phyloP scores from a whole-genome alignment of 2,888 invertebrate genomes.

The Epirrhoe alternata region DNA sequence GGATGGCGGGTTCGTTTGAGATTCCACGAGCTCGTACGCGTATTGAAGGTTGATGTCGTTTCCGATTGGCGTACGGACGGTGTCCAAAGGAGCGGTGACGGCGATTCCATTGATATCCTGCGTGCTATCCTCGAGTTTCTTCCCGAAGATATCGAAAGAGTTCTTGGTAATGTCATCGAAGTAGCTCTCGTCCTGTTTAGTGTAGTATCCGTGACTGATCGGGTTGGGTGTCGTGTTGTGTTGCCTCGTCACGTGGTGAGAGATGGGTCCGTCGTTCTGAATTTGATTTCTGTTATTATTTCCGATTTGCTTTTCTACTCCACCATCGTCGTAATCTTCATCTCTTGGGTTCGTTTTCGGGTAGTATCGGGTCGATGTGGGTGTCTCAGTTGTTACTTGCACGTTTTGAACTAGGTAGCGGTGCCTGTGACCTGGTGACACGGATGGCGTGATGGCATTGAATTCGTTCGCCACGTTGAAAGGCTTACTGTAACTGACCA shows the following conservation, averaged over 20 bases:
- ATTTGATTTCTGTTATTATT: slow-evolving; percentile 69
- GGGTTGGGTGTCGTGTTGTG: slow-evolving; percentile 84
- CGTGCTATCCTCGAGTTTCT: slow-evolving; percentile 85
- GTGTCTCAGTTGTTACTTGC: slow-evolving; percentile 81
- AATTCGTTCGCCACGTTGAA: slow-evolving; percentile 77
- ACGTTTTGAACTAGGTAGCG: slow-evolving; percentile 78
- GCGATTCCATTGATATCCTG: slow-evolving; percentile 77
- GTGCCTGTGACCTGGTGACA: slow-evolving; percentile 71
- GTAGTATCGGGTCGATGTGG: slow-evolving; percentile 80
- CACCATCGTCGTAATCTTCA: slow-evolving; percentile 75
- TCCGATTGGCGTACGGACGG: slow-evolving; percentile 77
- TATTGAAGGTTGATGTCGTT: slow-evolving; percentile 84
- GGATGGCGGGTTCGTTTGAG: slow-evolving; percentile 74
- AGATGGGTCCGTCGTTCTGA: slow-evolving; percentile 68
- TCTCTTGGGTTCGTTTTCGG: slow-evolving; percentile 77
- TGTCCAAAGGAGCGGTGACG: slow-evolving; percentile 76
- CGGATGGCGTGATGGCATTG: slow-evolving; percentile 73
- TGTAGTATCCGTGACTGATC: slow-evolving; percentile 87
- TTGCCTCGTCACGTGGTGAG: slow-evolving; percentile 62
- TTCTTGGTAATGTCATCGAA: slow-evolving; percentile 90
- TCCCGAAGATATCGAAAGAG: slow-evolving; percentile 90
- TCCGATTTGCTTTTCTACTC: slow-evolving; percentile 61
- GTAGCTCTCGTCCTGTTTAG: slow-evolving; percentile 87
- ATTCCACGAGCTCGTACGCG: slow-evolving; percentile 76
- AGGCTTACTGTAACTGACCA: slow-evolving; percentile 85